Evolutionary conservation across 1,140 invertebrate genomes (phyloP).

Genomic region (Nymphalis io): DNA sequence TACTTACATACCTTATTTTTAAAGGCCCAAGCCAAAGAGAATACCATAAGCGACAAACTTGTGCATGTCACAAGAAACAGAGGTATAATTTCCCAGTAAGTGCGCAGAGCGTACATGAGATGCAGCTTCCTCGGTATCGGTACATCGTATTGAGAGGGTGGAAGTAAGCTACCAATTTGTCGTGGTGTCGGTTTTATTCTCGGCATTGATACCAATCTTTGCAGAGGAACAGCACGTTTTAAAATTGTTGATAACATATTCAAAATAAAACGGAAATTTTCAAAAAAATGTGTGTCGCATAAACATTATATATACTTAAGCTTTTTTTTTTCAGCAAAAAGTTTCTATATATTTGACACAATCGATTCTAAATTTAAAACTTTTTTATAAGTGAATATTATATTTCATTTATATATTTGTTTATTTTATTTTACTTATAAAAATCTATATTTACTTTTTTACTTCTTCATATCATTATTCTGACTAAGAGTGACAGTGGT

Average conservation of each 20-base stretch:
- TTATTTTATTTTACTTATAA: no score
- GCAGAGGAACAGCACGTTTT: not conserved
- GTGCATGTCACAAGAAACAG: conserved; percentile 48
- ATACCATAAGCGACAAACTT: conserved; percentile 35
- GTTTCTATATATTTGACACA: not conserved
- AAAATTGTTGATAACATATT: conserved; percentile 23
- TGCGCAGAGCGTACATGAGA: conserved; percentile 45
- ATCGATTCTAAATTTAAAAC: conserved; percentile 4
- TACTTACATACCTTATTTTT: conserved; percentile 53
- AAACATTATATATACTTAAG: not conserved
- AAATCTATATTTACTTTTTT: no score
- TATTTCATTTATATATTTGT: not conserved
- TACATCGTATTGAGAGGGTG: conserved; percentile 57
- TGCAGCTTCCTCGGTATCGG: conserved; percentile 54
- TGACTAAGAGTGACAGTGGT: no score
- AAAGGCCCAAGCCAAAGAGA: conserved; percentile 50
- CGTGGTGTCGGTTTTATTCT: conserved; percentile 5
- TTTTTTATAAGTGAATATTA: not conserved
- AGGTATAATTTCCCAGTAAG: conserved; percentile 62
- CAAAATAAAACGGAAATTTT: conserved; percentile 2
- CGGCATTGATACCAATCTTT: not conserved
- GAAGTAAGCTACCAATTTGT: conserved; percentile 39
- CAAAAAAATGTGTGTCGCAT: not conserved
- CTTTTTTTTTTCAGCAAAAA: no score
- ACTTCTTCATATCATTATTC: no score